Evolutionary conservation across 1,140 invertebrate species (phyloP).

Genomic region (Lasioglossum albipes): DNA sequence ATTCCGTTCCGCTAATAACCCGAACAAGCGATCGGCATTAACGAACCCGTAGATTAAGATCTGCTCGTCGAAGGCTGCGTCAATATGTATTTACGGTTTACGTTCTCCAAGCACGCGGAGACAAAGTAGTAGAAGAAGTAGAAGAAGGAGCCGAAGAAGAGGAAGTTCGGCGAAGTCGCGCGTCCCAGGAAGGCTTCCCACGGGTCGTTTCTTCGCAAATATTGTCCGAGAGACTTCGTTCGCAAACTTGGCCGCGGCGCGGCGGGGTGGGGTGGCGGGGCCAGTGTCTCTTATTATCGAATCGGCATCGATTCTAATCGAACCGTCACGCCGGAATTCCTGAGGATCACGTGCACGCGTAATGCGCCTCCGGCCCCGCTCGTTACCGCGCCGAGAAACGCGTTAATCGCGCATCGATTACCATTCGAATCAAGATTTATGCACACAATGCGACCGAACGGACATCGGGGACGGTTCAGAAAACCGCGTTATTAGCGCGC

Average conservation of each 20-base stretch:
- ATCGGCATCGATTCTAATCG: constrained; percentile 1
- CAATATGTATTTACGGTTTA: not conserved
- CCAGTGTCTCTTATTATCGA: not conserved
- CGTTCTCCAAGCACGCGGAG: constrained; percentile 4
- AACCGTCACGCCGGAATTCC: constrained; percentile 2
- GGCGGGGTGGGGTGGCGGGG: too few relatives aligned
- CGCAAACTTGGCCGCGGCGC: not conserved
- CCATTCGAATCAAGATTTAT: constrained; percentile 40
- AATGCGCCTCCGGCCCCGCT: not conserved
- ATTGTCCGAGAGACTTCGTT: not conserved
- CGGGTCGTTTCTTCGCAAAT: constrained; percentile 2
- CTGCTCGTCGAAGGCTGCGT: not conserved
- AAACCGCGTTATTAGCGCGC: constrained; percentile 5
- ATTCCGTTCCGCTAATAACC: constrained; percentile 35
- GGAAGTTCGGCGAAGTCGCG: not conserved
- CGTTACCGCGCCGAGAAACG: not conserved
- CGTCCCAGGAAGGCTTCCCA: not conserved
- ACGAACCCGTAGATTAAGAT: constrained; percentile 49
- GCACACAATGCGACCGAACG: not conserved
- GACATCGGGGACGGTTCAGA: constrained; percentile 11
- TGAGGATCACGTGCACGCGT: constrained; percentile 3
- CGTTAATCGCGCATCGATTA: constrained; percentile 22
- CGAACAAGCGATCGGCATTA: constrained; percentile 44
- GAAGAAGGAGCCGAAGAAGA: not conserved
- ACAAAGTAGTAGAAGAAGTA: too few relatives aligned